Percentiles rank a stretch among this genome's conserved stretches.
Conservation (phyloP, 2,888 invertebrate species). For the Gibbula magus region DNA sequence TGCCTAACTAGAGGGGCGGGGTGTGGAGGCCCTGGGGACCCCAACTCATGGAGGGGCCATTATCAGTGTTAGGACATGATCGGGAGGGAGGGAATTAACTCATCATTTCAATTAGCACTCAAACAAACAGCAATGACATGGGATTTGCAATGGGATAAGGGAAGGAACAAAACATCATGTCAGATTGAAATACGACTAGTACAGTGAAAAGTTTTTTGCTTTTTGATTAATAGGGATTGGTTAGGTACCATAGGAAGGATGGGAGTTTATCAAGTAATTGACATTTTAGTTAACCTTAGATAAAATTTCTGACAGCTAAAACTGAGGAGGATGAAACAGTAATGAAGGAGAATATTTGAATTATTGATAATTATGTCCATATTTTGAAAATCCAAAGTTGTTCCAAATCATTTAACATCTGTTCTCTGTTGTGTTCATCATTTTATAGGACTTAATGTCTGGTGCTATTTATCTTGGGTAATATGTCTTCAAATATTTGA, state of each 20-base stretch:
- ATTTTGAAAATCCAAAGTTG: no score
- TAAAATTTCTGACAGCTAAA: no score
- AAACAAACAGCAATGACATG: neutral
- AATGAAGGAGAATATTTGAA: no score
- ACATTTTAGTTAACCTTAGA: no score
- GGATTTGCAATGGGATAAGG: neutral
- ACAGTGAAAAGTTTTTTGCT: neutral
- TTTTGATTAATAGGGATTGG: neutral
- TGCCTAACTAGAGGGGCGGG: conserved; percentile 8
- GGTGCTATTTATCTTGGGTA: no score
- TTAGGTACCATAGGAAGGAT: neutral
- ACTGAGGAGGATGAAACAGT: no score
- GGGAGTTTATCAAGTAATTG: no score
- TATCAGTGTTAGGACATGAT: neutral
- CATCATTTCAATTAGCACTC: conserved; percentile 1
- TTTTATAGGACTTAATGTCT: no score
- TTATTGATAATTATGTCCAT: no score
- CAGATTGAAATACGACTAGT: neutral
- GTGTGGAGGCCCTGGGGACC: neutral
- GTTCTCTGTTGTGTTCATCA: no score
- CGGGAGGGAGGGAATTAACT: conserved; percentile 1
- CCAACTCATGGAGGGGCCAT: neutral
- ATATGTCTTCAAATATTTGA: no score
- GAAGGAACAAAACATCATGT: neutral
- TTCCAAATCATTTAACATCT: no score